phyloP scores from a whole-genome alignment of 1,140 invertebrate species.

The Drosophila nebulosa region DNA sequence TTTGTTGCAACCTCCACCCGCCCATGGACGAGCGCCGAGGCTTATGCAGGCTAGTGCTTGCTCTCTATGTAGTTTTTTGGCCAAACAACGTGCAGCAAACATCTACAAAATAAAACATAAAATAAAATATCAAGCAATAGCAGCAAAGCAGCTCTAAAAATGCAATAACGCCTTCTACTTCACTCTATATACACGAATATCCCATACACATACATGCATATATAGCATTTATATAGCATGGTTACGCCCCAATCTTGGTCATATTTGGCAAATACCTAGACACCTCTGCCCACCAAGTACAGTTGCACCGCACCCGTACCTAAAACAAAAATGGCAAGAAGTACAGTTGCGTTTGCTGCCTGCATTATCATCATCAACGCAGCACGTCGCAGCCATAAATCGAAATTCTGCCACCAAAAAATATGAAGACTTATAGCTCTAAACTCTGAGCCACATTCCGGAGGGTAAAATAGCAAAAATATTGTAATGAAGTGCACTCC shows the following conservation, averaged over 20 bases:
- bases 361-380: slow-evolving; percentile 41
- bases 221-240: slow-evolving; percentile 22
- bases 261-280: slow-evolving; percentile 71
- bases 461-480: slow-evolving; percentile 13
- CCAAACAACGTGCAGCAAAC: slow-evolving; percentile 76
- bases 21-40: slow-evolving; percentile 8
- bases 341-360: slow-evolving; percentile 19
- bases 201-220: neutral
- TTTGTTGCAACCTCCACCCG: slow-evolving; percentile 69
- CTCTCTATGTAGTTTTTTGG: slow-evolving; percentile 43
- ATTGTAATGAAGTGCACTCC: slow-evolving; percentile 62
- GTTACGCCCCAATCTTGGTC: slow-evolving; percentile 25
- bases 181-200: neutral
- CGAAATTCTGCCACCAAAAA: slow-evolving; percentile 59
- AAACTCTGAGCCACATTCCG: slow-evolving; percentile 9
- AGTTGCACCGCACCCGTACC: slow-evolving; percentile 3
- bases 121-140: slow-evolving; percentile 78
- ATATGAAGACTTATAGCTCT: slow-evolving; percentile 71
- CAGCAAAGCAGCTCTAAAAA: slow-evolving; percentile 61
- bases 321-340: neutral
- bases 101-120: slow-evolving; percentile 67
- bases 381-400: slow-evolving; percentile 80
- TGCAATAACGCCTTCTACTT: slow-evolving; percentile 56
- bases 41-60: slow-evolving; percentile 7
- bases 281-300: slow-evolving; percentile 35